Conservation (phyloP, 2,888 invertebrate species). For the Hedya salicella region DNA sequence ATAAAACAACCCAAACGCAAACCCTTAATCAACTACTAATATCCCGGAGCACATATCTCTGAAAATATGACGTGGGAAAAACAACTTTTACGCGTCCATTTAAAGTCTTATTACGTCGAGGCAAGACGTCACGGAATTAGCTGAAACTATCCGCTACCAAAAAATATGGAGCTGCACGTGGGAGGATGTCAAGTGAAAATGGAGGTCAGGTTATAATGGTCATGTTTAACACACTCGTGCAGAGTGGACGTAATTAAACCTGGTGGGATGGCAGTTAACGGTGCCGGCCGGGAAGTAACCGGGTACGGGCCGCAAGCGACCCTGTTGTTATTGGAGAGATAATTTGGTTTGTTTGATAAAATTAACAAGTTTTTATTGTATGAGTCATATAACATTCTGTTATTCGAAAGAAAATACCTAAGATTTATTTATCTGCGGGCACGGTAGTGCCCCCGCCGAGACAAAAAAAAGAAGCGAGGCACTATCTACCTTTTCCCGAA, state of each 20-base stretch:
- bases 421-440: no score
- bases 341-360: neutral
- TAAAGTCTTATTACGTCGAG: constrained; percentile 25
- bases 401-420: no score
- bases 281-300: neutral
- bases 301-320: neutral
- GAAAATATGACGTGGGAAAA: constrained; percentile 29
- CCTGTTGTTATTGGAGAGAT: constrained; percentile 1
- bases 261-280: constrained; percentile 15
- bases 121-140: constrained; percentile 10
- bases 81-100: constrained; percentile 30
- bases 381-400: neutral
- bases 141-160: constrained; percentile 2
- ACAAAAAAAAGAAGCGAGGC: no score
- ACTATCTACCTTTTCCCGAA: no score
- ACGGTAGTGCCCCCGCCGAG: no score
- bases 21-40: neutral
- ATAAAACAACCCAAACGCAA: neutral
- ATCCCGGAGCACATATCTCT: neutral
- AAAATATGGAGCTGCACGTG: neutral
- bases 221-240: constrained; percentile 14
- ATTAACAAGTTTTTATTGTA: neutral
- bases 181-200: no score
- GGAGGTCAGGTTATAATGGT: neutral
- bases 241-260: constrained; percentile 33